Conservation (phyloP, 2,797 vertebrate genomes). For the Clamator glandarius region DNA sequence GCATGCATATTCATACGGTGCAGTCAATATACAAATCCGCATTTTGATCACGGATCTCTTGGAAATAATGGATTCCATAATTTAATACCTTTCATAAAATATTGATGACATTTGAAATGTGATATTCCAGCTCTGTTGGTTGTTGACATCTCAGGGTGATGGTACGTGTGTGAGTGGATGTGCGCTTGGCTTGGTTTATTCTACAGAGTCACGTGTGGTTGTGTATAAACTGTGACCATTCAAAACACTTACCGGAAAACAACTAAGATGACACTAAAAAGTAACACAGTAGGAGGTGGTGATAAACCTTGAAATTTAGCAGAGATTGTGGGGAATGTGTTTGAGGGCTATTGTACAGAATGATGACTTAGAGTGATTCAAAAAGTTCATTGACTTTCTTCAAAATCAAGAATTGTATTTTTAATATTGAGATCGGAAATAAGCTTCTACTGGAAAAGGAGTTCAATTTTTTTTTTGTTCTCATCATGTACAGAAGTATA, state of each 20-base stretch:
- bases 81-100: slow-evolving; percentile 18
- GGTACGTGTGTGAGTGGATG: background rate
- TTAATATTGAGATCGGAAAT: background rate
- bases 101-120: background rate
- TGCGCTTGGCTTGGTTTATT: background rate
- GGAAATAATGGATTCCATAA: slow-evolving; percentile 25
- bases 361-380: background rate
- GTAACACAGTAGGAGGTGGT: background rate
- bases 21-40: background rate
- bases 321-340: background rate
- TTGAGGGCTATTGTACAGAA: background rate
- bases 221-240: background rate
- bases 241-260: background rate
- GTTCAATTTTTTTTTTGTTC: fast-evolving
- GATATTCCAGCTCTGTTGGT: background rate
- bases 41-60: slow-evolving; percentile 18
- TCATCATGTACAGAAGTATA: background rate
- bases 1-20: background rate
- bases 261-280: too few species aligned
- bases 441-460: background rate
- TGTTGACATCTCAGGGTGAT: background rate
- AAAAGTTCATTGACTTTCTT: background rate
- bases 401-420: background rate
- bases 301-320: background rate
- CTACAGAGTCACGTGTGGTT: background rate